phyloP scores from a whole-genome alignment of 2,888 invertebrate genomes.

The Pyrgus malvae region DNA sequence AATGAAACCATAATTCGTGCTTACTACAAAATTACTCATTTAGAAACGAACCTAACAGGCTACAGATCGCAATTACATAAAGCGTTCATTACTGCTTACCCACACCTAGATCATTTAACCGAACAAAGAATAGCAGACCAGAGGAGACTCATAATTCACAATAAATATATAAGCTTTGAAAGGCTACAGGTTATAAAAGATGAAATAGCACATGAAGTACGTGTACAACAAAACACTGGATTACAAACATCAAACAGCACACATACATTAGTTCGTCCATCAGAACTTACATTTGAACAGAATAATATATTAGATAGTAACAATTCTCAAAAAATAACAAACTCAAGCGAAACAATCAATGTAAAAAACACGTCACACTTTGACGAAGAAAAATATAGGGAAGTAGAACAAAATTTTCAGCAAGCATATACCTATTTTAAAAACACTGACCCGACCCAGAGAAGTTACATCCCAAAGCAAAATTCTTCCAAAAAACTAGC shows the following conservation, averaged over 20 bases:
- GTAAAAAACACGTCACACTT: neutral
- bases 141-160: slow-evolving; percentile 21
- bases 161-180: neutral
- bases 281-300: neutral
- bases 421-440: neutral
- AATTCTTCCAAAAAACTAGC: neutral
- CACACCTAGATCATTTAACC: slow-evolving; percentile 17
- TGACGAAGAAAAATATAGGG: neutral
- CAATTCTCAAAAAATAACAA: neutral
- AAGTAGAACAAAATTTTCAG: slow-evolving; percentile 1
- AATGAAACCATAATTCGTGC: no score
- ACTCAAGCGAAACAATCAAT: neutral
- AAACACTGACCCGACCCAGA: neutral
- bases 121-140: slow-evolving; percentile 32
- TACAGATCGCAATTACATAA: slow-evolving; percentile 15
- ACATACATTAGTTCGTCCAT: neutral
- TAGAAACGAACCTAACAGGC: slow-evolving; percentile 23
- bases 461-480: slow-evolving; percentile 8
- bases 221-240: neutral
- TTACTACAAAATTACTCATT: slow-evolving; percentile 23
- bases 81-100: neutral
- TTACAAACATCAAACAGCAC: no score
- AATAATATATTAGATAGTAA: neutral
- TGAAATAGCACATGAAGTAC: neutral
- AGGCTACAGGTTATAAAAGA: neutral